Base-by-base conservation (phyloP, 2,113 vertebrate genomes). In the Gobius niger region DNA sequence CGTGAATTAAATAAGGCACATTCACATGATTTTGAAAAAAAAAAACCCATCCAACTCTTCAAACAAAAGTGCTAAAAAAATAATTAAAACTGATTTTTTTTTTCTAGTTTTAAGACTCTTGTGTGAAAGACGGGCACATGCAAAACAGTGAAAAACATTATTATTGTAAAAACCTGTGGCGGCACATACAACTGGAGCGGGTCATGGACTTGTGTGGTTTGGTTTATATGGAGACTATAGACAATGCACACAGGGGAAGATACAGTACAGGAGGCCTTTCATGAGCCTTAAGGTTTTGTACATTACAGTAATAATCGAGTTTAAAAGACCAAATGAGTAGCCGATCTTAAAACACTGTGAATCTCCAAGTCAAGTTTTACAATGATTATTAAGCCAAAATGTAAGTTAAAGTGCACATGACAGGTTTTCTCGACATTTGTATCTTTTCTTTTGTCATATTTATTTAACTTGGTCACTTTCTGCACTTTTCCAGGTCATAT, bases 1-100 rank as follows among this genome's bases (percentile, higher is more conserved):
- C 61, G 82, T 78, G 66, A 78, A 80, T 90, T 80, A 88, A 90
- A 89, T 91, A 90, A 92, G 90, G 88, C 88, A 92, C 88, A 83
- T 83, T 83, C 76, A 89, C 74, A 76, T 77, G 68, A 84, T 76
- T 64, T 70, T 67, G 57, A 78, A 60, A 80, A 24, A 34, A 34
- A 76, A n/a, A n/a, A n/a, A n/a, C n/a, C n/a, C 80, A 72, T 71
- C n/a, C 68, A 75, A 72, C 78, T 75, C 68, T 41, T 40, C 67
- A 73, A 78, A 70, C 72, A 65, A 82, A 70, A 79, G 67, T 65
- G 65, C 63, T 84, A 85, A 56, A 77, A 88, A 91, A 89, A 83
- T 78, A 90, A 77, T 60, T 59, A 53, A 24, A 67, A 75, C 47
- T 51, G 16, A 70, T 52, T 67, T 68, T 52, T 44, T 42, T 19